Percentiles rank a stretch among this genome's conserved stretches.
Conservation (phyloP, 2,113 vertebrate species). For the Myotis davidii region DNA sequence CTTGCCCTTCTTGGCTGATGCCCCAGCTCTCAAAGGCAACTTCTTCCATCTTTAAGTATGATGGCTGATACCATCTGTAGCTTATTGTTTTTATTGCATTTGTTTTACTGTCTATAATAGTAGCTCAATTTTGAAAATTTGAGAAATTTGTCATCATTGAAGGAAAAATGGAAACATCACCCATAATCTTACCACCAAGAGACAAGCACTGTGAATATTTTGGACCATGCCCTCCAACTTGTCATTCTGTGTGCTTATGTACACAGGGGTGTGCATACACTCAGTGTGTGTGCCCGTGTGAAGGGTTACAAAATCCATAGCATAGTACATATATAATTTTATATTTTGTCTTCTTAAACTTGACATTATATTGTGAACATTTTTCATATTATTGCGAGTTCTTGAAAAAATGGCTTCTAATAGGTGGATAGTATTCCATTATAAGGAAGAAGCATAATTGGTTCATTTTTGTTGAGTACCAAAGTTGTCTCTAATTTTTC, state of each 20-base stretch:
- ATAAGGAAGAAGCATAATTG: background rate
- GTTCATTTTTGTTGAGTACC: background rate
- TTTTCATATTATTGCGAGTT: background rate
- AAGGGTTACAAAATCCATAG: background rate
- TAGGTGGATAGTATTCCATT: background rate
- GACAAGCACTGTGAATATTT: background rate
- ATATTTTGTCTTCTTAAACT: background rate
- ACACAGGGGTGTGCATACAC: accelerated
- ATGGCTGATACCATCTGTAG: too few relatives aligned
- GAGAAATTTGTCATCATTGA: background rate
- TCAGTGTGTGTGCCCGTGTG: background rate
- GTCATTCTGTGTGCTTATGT: background rate
- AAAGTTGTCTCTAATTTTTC: background rate
- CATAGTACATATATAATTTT: background rate
- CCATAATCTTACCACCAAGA: background rate
- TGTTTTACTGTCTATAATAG: background rate
- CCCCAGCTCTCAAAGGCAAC: background rate
- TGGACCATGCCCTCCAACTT: background rate
- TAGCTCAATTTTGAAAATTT: background rate
- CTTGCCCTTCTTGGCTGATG: background rate
- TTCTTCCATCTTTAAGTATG: accelerated
- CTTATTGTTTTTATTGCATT: background rate
- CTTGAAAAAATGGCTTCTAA: background rate
- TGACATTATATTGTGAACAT: background rate
- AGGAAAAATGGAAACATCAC: background rate